Percentiles rank a stretch among this genome's conserved stretches.
Evolutionary conservation across 2,888 invertebrate species (phyloP).

Genomic region (Drosophila villosipedis): DNA sequence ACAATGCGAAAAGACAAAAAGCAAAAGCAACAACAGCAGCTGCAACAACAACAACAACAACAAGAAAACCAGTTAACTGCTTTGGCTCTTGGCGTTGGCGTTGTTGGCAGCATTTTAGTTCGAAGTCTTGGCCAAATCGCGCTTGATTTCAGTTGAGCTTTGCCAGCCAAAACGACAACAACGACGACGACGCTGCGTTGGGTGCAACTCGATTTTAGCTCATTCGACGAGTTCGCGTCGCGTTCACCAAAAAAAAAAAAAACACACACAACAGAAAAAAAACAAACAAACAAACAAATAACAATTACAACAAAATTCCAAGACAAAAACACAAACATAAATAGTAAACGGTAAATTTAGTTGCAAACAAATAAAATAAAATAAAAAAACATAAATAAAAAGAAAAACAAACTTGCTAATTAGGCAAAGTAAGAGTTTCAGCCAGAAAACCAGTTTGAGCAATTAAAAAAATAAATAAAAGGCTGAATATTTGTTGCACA

Average conservation of each 20-base stretch:
- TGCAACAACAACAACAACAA: constrained; percentile 7
- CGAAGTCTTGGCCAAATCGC: constrained; percentile 39
- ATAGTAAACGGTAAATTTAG: constrained; percentile 49
- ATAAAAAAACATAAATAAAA: constrained; percentile 7
- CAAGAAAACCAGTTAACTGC: constrained; percentile 67
- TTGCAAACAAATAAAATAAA: constrained; percentile 29
- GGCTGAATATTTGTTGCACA: constrained; percentile 23
- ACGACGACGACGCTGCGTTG: constrained; percentile 76
- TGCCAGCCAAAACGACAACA: constrained; percentile 77
- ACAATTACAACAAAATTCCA: constrained; percentile 13
- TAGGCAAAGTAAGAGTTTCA: constrained; percentile 47
- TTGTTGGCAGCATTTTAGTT: constrained; percentile 4
- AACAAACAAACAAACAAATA: constrained; percentile 29
- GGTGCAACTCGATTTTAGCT: constrained; percentile 62
- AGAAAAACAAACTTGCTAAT: constrained; percentile 47
- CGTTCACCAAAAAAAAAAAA: constrained; percentile 43
- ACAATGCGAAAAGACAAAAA: constrained; percentile 31
- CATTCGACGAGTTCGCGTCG: constrained; percentile 66
- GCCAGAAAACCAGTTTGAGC: constrained; percentile 35
- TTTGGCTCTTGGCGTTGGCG: constrained; percentile 46
- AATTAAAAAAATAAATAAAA: constrained; percentile 29
- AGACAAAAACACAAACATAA: constrained; percentile 41
- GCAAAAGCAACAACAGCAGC: constrained; percentile 13
- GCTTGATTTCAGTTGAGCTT: constrained; percentile 81
- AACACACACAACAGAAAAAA: constrained; percentile 20